A percentile compares a stretch with the other conserved stretches of the same genome.
Conservation (phyloP, 2,888 invertebrate genomes). For the Perizoma affinitatum region DNA sequence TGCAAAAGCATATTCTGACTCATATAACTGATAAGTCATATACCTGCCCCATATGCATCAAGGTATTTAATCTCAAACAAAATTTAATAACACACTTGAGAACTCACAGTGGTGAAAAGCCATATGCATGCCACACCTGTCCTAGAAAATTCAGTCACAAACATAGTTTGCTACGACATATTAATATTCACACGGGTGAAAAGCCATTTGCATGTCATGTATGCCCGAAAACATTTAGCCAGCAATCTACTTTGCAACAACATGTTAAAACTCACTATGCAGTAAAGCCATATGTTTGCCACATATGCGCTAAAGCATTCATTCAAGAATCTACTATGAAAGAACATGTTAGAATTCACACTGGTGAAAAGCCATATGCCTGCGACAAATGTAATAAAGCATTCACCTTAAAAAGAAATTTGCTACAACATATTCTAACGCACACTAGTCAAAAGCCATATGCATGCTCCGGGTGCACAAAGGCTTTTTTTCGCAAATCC, state of each 20-base stretch:
- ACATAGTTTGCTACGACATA: conserved; percentile 5
- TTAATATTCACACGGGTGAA: conserved; percentile 7
- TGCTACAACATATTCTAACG: conserved; percentile 8
- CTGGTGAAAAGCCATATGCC: conserved; percentile 18
- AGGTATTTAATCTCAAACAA: no score
- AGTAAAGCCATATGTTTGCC: conserved; percentile 12
- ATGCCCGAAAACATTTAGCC: conserved; percentile 11
- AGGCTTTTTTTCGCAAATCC: no score
- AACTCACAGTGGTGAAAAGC: conserved; percentile 16
- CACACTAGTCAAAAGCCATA: no score
- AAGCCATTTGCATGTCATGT: conserved; percentile 6
- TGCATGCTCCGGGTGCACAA: no score
- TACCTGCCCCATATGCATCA: no score
- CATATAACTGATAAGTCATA: no score
- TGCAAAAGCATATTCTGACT: conserved; percentile 11
- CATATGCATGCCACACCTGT: conserved; percentile 12
- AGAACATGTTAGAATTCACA: conserved; percentile 11
- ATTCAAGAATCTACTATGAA: conserved; percentile 9
- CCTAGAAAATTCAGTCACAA: conserved; percentile 4
- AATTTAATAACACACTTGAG: conserved; percentile 7
- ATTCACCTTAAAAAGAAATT: conserved; percentile 13
- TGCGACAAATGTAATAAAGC: conserved; percentile 12
- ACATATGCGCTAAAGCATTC: conserved; percentile 4
- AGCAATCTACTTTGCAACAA: conserved; percentile 6
- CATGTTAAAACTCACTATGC: conserved; percentile 18